Base-by-base conservation (phyloP, 2,888 invertebrate species). In the Synergus itoensis region DNA sequence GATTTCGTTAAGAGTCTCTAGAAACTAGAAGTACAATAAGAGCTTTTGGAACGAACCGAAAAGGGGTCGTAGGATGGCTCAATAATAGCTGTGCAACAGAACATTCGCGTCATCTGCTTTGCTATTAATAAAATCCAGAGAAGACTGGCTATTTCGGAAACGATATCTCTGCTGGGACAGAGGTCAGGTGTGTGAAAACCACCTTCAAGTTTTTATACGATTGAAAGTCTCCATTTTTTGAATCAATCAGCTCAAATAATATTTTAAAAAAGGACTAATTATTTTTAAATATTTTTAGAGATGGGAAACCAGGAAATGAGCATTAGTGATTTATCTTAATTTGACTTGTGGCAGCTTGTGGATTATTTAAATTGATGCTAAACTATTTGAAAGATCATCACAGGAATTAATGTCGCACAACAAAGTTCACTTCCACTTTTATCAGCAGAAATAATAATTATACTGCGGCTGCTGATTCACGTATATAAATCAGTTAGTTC, bases 91-190 rank as follows among this genome's bases (percentile, higher is more conserved):
- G 84, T 85, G 87, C 86, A 87, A 84, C 85, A 83, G 84, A 80
- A 84, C 82, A 83, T 83, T 86, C 85, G 84, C 87, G 87, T 86
- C 88, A 87, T 86, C 86, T 84, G 85, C 86, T 86, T 80, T 82
- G 81, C 89, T 89, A 90, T 90, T 90, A 88, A 90, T 90, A 90
- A 86, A 83, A 85, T 81, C 80, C 84, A 80, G 85, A 86, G 84
- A 86, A 83, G 87, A 84, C 84, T 83, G 81, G 87, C 89, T 90
- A 89, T 90, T 89, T 89, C 80, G 83, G 88, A 86, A 85, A 85
- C 85, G 86, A 89, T 85, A 87, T 84, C 79, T 83, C 79, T 76
- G 80, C 84, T 82, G 75, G 79, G 83, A 65, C 82, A 87, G 84
- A 86, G 85, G 84, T 86, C 84, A 84, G 80, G 53, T 73, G 53